These are phyloP conservation scores for Colletes collaris DNA, from an alignment of 2,888 invertebrate genomes.

Conservation along the genomic window DNA sequence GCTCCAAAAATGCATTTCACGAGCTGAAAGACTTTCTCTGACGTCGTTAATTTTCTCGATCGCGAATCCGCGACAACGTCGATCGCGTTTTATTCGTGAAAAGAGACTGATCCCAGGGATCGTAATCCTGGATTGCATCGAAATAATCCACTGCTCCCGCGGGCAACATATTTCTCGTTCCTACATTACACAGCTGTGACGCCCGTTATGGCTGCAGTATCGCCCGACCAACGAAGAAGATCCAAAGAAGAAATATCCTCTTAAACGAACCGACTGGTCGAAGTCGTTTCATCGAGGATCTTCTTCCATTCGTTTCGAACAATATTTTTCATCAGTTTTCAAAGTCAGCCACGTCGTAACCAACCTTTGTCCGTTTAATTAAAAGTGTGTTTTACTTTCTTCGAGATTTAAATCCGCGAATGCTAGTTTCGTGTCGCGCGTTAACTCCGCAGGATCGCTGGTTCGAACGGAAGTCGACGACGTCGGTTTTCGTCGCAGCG, in stretches of 20 bases:
- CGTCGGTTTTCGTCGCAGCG: constrained; percentile 65
- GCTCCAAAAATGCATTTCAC: no score
- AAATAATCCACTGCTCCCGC: constrained; percentile 31
- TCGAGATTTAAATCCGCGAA: no score
- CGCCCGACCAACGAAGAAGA: neutral
- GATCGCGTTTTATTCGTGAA: constrained; percentile 13
- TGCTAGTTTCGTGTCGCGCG: constrained; percentile 12
- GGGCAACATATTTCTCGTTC: constrained; percentile 35
- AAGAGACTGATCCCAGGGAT: constrained; percentile 17
- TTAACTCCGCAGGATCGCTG: constrained; percentile 36
- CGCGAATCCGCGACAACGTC: neutral
- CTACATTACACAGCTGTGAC: constrained; percentile 49
- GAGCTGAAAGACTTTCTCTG: no score
- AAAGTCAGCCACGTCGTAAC: no score
- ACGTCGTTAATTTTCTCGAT: constrained; percentile 5
- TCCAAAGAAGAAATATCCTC: neutral
- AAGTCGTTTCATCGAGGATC: neutral
- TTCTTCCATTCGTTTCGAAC: no score
- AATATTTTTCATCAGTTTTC: no score
- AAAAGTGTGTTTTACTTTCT: no score
- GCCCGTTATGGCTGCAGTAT: constrained; percentile 23
- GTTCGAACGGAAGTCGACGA: constrained; percentile 52
- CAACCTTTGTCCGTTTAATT: no score
- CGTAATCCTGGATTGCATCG: constrained; percentile 22
- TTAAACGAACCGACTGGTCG: neutral